Base-by-base conservation (phyloP, 2,888 invertebrate genomes). In the Elysia crispata region DNA sequence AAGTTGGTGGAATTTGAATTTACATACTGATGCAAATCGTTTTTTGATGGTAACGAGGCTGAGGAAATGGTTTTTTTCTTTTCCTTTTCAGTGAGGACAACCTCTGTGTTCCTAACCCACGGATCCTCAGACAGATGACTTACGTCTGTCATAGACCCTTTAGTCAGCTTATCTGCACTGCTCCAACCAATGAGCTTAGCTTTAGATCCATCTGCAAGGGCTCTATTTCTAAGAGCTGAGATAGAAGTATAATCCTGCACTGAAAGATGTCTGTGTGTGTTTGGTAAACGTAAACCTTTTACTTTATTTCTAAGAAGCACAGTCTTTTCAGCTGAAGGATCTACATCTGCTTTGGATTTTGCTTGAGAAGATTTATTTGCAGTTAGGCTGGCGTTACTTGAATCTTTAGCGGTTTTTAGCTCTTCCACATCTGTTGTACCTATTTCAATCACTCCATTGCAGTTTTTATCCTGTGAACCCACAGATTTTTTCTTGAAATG, bases 91-190 rank as follows among this genome's bases (percentile, higher is more conserved):
- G 72, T 31, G 18, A 13, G 50, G 28, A 64, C 1, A 33, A 30
- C n/a, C 15, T 79, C 82, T 8, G 80, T 60, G 20, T 83, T 79
- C 54, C 62, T 80, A 57, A 88, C 83, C 88, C 88, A 89, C 0
- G 88, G 88, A 82, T 89, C 87, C 69, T 87, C 88, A 49, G 82
- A 75, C 6, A 85, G 77, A 74, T 86, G 85, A 23, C 86, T 84
- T 11, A 86, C 33, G 80, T 87, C 86, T 31, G 78, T 77, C 77
- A 85, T 75, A 0, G 86, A 88, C 25, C 85, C 86, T 72, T 84
- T 83, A 11, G 84, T 86, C 62, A 87, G 84, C 66, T 85, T 85
- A 41, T 87, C 88, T 11, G 70, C 60, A 60, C 80, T 86, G 60
- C 81, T 80, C 85, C 85, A 85, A 74, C 84, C 83, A 57, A 83